Base-by-base conservation (phyloP, 92 coral and sea anemone genomes). In the Palythoa grandis region DNA sequence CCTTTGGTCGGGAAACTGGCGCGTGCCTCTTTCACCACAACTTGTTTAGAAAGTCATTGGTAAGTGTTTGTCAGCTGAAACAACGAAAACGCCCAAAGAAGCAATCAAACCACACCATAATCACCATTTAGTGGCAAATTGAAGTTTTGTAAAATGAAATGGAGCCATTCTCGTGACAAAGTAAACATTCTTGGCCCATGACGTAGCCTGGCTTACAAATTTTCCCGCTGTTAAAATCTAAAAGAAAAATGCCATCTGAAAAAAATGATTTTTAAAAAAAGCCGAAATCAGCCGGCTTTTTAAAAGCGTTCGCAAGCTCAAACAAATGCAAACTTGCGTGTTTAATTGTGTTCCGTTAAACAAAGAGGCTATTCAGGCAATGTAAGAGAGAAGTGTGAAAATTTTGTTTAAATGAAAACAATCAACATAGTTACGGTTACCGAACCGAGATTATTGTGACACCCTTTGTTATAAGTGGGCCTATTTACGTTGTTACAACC, bases 31-130 rank as follows among this genome's bases (percentile, higher is more conserved):
- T n/a, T 5, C 24, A 53, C 74, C 70, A 54, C 35, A 80, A 80
- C 43, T 25, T 67, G 75, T 43, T 23, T 20, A 10, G 17, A 60
- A 79, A 37, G 60, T 39, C 22, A 19, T 54, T 60, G 8, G 47
- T 39, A 68, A 80, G 85, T 80, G 85, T 80, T 80, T 80, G 65
- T 68, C 85, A 80, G 85, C 85, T 67, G 75, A 80, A 66, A n/a
- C 85, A 24, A 43, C 48, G 40, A 10, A 22, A 73, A 80, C 85
- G 85, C 85, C 85, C 74, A 63, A 23, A 11, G 15, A 29, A 65
- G 66, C 53, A 15, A 80, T 66, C 85, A 48, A 80, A 25, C 73
- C 38, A 66, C 66, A 66, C 60, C 43, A 43, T 65, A 15, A 80
- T 14, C 75, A 48, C 74, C 24, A 66, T 48, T 48, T 43, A 80